phyloP scores from a whole-genome alignment of 2,888 invertebrate genomes.

The Ophioninae sp. region DNA sequence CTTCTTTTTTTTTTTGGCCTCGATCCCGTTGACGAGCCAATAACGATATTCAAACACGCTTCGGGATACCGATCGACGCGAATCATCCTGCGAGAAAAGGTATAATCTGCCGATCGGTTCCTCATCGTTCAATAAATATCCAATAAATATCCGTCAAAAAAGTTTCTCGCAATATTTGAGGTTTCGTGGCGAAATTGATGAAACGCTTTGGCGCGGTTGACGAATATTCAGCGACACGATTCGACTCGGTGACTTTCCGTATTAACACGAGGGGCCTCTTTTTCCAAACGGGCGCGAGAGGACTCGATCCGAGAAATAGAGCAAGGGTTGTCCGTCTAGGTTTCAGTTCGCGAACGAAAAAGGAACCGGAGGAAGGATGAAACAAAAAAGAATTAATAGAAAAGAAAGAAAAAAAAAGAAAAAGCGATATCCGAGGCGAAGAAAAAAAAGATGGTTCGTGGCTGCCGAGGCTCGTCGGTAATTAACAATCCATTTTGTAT shows the following conservation, averaged over 20 bases:
- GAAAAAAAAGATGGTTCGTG: slow-evolving; percentile 43
- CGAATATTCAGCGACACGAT: no score
- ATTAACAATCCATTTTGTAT: slow-evolving; percentile 81
- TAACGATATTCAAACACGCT: slow-evolving; percentile 25
- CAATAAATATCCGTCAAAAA: no score
- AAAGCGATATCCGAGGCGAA: no score
- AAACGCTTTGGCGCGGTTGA: no score
- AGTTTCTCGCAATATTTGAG: no score
- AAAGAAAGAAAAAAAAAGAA: no score
- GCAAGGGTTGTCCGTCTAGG: slow-evolving; percentile 10
- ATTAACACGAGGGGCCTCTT: neutral
- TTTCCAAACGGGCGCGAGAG: neutral
- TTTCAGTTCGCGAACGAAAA: slow-evolving; percentile 6
- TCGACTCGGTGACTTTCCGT: no score
- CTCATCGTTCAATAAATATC: no score
- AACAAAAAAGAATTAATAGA: neutral
- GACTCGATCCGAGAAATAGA: neutral
- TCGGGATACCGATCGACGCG: slow-evolving; percentile 12
- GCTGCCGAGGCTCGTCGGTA: slow-evolving; percentile 68
- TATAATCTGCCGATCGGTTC: no score
- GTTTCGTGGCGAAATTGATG: no score
- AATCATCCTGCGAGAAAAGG: neutral
- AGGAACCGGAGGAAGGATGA: no score
- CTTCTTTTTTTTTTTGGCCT: no score
- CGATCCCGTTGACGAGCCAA: slow-evolving; percentile 22